A percentile compares a stretch with the other conserved stretches of the same genome.
Conservation (phyloP, 2,888 invertebrate genomes). For the Sussaba pulchella region DNA sequence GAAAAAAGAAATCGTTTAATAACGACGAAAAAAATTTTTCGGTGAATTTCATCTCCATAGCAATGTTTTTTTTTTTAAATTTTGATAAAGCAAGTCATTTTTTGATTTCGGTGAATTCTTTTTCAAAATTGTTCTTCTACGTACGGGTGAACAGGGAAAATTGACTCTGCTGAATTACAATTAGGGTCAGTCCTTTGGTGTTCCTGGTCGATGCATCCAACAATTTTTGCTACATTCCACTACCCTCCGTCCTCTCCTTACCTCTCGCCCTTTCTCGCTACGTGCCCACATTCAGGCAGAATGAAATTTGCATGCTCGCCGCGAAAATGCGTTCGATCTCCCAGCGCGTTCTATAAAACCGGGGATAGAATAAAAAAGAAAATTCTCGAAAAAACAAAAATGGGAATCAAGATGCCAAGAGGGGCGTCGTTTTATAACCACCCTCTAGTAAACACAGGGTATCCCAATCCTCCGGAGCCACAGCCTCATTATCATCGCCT, state of each 20-base stretch:
- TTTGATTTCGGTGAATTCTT: background rate
- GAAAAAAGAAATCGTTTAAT: too few relatives aligned
- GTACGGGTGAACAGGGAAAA: background rate
- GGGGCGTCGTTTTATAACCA: slow-evolving; percentile 61
- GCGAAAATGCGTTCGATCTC: slow-evolving; percentile 48
- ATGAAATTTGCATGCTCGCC: slow-evolving; percentile 61
- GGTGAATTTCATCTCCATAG: too few relatives aligned
- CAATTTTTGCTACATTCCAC: slow-evolving; percentile 28
- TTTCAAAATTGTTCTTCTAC: background rate
- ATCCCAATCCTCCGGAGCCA: slow-evolving; percentile 73
- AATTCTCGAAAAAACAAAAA: too few relatives aligned
- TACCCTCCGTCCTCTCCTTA: slow-evolving; percentile 1
- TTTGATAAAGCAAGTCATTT: too few relatives aligned
- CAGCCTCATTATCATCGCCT: slow-evolving; percentile 74
- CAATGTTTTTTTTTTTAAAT: too few relatives aligned
- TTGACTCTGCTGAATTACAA: background rate
- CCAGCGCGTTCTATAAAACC: slow-evolving; percentile 44
- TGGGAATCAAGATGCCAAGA: slow-evolving; percentile 40
- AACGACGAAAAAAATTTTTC: too few relatives aligned
- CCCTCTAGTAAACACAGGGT: slow-evolving; percentile 80
- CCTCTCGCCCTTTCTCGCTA: slow-evolving; percentile 38
- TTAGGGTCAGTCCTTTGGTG: too few relatives aligned
- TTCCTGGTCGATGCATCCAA: slow-evolving; percentile 19
- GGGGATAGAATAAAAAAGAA: slow-evolving; percentile 27
- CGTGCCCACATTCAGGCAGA: slow-evolving; percentile 36